Conservation (phyloP, 2,113 vertebrate species). For the Pelusios castaneus region DNA sequence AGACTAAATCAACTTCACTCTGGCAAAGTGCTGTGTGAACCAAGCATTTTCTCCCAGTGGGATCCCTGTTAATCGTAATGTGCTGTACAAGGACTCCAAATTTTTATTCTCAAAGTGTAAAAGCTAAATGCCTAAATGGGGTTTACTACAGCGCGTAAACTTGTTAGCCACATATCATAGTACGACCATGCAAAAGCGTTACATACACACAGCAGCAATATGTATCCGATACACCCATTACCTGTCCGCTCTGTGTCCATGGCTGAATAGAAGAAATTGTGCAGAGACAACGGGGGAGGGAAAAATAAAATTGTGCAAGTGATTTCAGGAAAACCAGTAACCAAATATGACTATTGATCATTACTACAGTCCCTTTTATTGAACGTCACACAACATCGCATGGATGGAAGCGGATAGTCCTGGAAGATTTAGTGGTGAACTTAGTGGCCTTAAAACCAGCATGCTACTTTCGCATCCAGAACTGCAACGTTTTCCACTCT, state of each 20-base stretch:
- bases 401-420: neutral
- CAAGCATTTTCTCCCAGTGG: neutral
- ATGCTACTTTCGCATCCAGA: neutral
- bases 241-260: conserved; percentile 98
- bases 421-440: neutral
- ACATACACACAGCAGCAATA: conserved; percentile 31
- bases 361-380: neutral
- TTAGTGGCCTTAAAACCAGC: neutral
- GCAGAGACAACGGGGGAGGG: conserved; percentile 70
- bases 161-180: conserved; percentile 8
- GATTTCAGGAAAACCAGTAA: neutral
- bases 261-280: conserved; percentile 89
- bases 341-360: neutral
- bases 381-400: neutral
- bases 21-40: neutral
- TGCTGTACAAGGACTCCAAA: neutral
- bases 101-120: neutral
- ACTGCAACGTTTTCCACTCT: neutral
- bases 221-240: conserved; percentile 74
- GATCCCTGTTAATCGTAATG: neutral
- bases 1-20: neutral
- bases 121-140: conserved; percentile 61
- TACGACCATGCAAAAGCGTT: conserved; percentile 41
- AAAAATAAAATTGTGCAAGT: neutral
- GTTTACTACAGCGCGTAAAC: conserved; percentile 26